phyloP scores from a whole-genome alignment of 2,797 vertebrate genomes.

The Scolopax rusticola region DNA sequence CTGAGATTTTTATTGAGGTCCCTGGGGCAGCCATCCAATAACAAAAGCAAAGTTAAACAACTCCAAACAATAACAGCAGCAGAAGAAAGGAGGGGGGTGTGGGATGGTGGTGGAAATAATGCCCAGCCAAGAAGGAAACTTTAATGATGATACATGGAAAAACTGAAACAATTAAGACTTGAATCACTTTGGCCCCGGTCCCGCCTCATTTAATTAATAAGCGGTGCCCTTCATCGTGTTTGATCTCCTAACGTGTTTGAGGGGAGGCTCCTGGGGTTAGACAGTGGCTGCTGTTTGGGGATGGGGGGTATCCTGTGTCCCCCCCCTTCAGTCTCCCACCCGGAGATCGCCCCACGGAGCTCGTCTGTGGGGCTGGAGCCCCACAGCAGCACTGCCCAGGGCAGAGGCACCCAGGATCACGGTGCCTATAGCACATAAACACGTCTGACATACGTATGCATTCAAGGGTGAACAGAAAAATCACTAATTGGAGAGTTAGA shows the following conservation, averaged over 20 bases:
- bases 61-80: slow-evolving; percentile 28
- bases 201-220: not conserved
- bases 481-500: not conserved
- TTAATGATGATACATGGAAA: slow-evolving; percentile 57
- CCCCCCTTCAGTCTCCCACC: not conserved
- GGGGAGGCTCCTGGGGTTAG: not conserved
- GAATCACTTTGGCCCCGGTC: not conserved
- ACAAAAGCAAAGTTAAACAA: slow-evolving; percentile 44
- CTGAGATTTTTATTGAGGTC: not conserved
- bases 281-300: accelerated
- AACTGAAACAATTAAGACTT: slow-evolving; percentile 53
- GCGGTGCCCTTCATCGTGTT: accelerated
- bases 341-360: accelerated
- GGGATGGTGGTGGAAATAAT: slow-evolving; percentile 6
- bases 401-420: accelerated
- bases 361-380: not conserved
- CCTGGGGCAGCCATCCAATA: not conserved
- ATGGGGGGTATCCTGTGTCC: not conserved
- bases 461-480: not conserved
- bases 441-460: accelerated
- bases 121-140: slow-evolving; percentile 27
- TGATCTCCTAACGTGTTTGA: not conserved
- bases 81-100: not conserved
- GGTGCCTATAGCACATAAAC: not conserved
- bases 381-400: not conserved